These are phyloP conservation scores for Orbicella faveolata DNA, from an alignment of 64 coral and sea anemone species.

Conservation along the genomic window DNA sequence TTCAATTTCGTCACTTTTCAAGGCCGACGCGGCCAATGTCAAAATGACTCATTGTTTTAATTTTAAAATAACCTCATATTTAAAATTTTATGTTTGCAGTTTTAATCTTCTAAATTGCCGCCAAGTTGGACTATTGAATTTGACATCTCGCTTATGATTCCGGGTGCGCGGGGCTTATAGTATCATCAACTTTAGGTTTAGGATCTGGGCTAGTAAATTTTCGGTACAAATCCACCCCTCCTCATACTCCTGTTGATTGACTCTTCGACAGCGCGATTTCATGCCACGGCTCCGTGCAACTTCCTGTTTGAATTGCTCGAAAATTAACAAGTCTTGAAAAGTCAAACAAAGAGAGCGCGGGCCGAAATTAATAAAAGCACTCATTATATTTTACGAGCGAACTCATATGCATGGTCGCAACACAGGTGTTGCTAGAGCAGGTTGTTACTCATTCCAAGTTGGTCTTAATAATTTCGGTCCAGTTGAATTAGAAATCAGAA, in stretches of 20 bases:
- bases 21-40: not conserved
- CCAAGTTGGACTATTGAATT: too few species aligned
- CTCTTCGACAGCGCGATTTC: not conserved
- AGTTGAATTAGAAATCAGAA: not conserved
- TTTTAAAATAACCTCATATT: not conserved
- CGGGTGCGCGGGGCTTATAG: too few species aligned
- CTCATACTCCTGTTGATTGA: constrained; percentile 1
- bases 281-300: not conserved
- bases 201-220: not conserved
- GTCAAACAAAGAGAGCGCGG: not conserved
- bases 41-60: constrained; percentile 1
- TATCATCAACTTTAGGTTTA: too few species aligned
- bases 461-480: not conserved
- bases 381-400: not conserved
- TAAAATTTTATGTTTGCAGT: not conserved
- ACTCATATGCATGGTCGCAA: not conserved
- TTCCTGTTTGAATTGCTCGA: constrained; percentile 37
- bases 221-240: not conserved
- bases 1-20: too few species aligned
- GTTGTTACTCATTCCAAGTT: not conserved
- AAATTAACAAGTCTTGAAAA: not conserved
- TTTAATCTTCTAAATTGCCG: not conserved
- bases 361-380: not conserved
- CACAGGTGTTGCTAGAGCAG: not conserved
- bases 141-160: too few species aligned